Base-by-base conservation (phyloP, 2,888 invertebrate species). In the Caenorhabditis afra region DNA sequence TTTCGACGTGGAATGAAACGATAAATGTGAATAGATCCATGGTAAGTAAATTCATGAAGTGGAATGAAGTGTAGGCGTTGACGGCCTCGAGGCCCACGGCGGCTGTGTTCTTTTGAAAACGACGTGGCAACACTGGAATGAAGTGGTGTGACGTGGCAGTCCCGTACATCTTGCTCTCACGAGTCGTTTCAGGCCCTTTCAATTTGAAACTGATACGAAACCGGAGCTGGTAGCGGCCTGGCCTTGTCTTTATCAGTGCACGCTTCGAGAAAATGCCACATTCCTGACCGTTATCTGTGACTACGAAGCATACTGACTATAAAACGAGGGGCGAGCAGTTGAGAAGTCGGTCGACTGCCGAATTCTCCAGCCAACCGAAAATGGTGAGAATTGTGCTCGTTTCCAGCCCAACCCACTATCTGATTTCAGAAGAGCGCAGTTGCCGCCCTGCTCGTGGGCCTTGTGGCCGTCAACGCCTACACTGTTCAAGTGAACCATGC, bases 401-500 rank as follows among this genome's bases (percentile, higher is more conserved):
- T 41, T 65, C 37, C 16, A 12, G 20, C 35, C 16, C 2, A 29
- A 39, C 37, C 45, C 22, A 11, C 11, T n/a, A 50, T 10, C 5
- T 1, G 1, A 44, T 62, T 73, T 35, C 64, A 79, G 79, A 79
- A 74, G 23, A 52, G 74, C 39, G 52, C 58, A 3, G 45, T 79
- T n/a, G 79, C 68, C 20, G 64, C 66, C 41, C 55, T 74, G 39
- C 59, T 79, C 44, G 57, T 64, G 14, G 58, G 62, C 35, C 61
- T 79, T 20, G 67, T 71, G 16, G 66, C 79, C 53, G 67, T 67
- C 47, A 67, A 61, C 41, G 68, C 73, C 35, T 66, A 71, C 66
- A 66, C 66, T 29, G 61, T 77, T 39, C 58, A 71, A 18, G 71
- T 77, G 23, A 77, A 77, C 18, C 79, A 79, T 58, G 79, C 45